These are phyloP conservation scores for Reticulitermes lucifugus DNA, from an alignment of 2,888 invertebrate genomes.

Conservation along the genomic window DNA sequence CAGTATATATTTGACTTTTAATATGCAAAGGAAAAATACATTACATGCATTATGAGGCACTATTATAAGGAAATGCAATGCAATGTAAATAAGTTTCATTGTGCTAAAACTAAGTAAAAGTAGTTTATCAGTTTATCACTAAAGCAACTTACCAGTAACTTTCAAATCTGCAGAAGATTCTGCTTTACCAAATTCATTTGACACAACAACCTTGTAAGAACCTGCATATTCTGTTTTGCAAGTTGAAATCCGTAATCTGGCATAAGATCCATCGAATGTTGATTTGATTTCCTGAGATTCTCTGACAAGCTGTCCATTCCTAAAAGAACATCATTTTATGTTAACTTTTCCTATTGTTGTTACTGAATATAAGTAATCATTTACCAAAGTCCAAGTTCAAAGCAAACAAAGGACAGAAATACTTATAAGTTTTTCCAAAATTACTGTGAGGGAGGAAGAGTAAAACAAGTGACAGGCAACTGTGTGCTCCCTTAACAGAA, in stretches of 20 bases:
- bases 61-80: no score
- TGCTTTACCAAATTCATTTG: slow-evolving; percentile 92
- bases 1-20: no score
- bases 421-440: no score
- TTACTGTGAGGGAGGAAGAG: no score
- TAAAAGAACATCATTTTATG: slow-evolving; percentile 44
- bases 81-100: not conserved
- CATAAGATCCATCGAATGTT: slow-evolving; percentile 86
- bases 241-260: slow-evolving; percentile 82
- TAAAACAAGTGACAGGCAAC: no score
- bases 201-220: slow-evolving; percentile 86
- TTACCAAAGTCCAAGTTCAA: no score
- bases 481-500: no score
- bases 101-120: not conserved
- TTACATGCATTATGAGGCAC: no score
- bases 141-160: slow-evolving; percentile 68
- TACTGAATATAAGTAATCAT: no score
- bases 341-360: no score
- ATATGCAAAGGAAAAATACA: no score
- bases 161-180: slow-evolving; percentile 88
- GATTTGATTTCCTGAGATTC: slow-evolving; percentile 77
- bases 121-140: not conserved
- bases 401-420: no score
- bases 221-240: slow-evolving; percentile 81
- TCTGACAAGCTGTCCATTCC: slow-evolving; percentile 55